phyloP scores from a whole-genome alignment of 2,888 invertebrate species.

The Ectemnius continuus region DNA sequence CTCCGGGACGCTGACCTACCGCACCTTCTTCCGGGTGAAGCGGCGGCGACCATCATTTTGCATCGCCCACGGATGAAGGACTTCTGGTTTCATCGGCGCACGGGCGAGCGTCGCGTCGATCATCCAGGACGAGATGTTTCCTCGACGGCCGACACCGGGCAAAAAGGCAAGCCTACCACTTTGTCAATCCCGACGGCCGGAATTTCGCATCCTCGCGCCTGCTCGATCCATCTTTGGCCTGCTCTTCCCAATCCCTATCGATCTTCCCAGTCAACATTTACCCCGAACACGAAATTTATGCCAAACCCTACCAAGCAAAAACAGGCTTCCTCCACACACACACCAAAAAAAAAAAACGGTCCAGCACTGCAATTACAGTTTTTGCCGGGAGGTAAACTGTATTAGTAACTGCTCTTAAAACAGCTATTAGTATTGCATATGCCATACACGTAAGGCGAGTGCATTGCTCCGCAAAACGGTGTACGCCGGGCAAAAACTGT shows the following conservation, averaged over 20 bases:
- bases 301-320: too few species aligned
- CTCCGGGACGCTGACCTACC: constrained; percentile 51
- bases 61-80: constrained; percentile 57
- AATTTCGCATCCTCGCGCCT: constrained; percentile 39
- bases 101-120: constrained; percentile 46
- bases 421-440: too few species aligned
- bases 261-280: background rate
- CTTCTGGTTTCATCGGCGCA: constrained; percentile 50
- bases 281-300: background rate
- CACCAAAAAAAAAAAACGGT: constrained; percentile 13
- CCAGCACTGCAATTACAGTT: constrained; percentile 6
- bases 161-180: constrained; percentile 47
- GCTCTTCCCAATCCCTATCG: constrained; percentile 19
- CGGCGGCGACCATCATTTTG: constrained; percentile 46
- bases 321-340: background rate
- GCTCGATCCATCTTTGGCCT: constrained; percentile 9
- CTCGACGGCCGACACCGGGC: constrained; percentile 32
- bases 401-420: background rate
- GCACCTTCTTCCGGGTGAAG: constrained; percentile 54
- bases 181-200: constrained; percentile 48
- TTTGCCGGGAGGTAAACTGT: background rate
- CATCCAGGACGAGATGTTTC: constrained; percentile 48
- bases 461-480: too few species aligned
- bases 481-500: too few species aligned
- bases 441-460: too few species aligned